These are phyloP conservation scores for Epistrophe grossulariae DNA, from an alignment of 2,888 invertebrate species.

Conservation along the genomic window DNA sequence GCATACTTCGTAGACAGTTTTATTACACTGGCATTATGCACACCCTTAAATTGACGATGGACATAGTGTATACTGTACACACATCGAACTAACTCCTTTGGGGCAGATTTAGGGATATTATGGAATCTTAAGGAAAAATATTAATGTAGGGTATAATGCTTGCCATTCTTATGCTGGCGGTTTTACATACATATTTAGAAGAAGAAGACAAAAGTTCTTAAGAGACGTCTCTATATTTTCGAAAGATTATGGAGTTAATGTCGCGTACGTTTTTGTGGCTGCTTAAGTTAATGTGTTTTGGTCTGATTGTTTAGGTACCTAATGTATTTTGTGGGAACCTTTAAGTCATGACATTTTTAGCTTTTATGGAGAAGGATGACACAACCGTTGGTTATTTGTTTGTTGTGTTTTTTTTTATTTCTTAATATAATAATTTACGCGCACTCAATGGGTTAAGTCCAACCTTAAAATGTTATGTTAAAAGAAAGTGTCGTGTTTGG, in stretches of 20 bases:
- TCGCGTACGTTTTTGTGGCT: constrained; percentile 47
- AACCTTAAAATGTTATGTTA: not conserved
- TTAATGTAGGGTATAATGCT: constrained; percentile 41
- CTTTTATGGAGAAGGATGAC: not conserved
- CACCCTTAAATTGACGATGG: constrained; percentile 63
- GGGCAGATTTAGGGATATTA: constrained; percentile 54
- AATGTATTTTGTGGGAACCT: constrained; percentile 39
- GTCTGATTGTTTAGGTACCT: constrained; percentile 38
- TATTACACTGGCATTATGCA: constrained; percentile 70
- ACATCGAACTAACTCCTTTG: constrained; percentile 22
- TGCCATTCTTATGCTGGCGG: constrained; percentile 46
- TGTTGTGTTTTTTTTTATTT: not conserved
- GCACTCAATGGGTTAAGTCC: not conserved
- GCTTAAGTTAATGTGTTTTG: constrained; percentile 44
- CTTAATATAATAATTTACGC: not conserved
- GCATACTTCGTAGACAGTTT: constrained; percentile 76
- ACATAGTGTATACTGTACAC: constrained; percentile 24
- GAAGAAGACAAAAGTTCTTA: not conserved
- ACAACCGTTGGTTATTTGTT: not conserved
- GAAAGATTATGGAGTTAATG: constrained; percentile 63
- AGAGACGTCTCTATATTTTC: constrained; percentile 1
- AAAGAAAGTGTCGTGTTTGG: not conserved
- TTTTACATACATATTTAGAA: constrained; percentile 36
- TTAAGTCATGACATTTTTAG: constrained; percentile 28
- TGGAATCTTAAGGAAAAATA: constrained; percentile 33